Conservation (phyloP, 2,113 vertebrate genomes). For the Mellivora capensis region DNA sequence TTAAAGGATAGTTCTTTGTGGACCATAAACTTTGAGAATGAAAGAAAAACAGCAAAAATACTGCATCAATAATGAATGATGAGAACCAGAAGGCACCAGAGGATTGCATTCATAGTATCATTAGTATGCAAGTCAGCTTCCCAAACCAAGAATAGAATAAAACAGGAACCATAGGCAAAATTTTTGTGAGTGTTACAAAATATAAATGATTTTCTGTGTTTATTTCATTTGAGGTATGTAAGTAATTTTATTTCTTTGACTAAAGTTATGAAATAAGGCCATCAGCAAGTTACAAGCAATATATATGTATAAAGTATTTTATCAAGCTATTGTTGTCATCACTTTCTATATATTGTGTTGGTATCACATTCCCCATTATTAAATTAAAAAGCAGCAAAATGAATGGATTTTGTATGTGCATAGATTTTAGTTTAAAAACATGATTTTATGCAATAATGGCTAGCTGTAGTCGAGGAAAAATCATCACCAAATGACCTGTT, state of each 20-base stretch:
- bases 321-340: slow-evolving; percentile 23
- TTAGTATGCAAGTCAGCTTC: slow-evolving; percentile 44
- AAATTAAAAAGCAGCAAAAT: slow-evolving; percentile 35
- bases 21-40: slow-evolving; percentile 32
- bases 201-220: slow-evolving; percentile 43
- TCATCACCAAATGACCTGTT: neutral
- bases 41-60: slow-evolving; percentile 51
- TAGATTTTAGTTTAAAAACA: slow-evolving; percentile 4
- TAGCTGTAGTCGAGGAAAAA: neutral
- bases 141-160: slow-evolving; percentile 45
- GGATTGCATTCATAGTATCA: neutral
- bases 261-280: slow-evolving; percentile 54
- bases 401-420: neutral
- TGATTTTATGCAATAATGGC: neutral
- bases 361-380: slow-evolving; percentile 21
- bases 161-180: slow-evolving; percentile 34
- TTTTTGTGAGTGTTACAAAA: slow-evolving; percentile 35
- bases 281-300: slow-evolving; percentile 35
- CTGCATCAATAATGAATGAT: slow-evolving; percentile 56
- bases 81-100: neutral
- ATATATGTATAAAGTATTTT: neutral
- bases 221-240: slow-evolving; percentile 56
- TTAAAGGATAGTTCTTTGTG: slow-evolving; percentile 40
- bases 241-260: slow-evolving; percentile 57
- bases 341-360: neutral